These are phyloP conservation scores for Lycophotia porphyrea DNA, from an alignment of 2,888 invertebrate genomes.

Conservation along the genomic window DNA sequence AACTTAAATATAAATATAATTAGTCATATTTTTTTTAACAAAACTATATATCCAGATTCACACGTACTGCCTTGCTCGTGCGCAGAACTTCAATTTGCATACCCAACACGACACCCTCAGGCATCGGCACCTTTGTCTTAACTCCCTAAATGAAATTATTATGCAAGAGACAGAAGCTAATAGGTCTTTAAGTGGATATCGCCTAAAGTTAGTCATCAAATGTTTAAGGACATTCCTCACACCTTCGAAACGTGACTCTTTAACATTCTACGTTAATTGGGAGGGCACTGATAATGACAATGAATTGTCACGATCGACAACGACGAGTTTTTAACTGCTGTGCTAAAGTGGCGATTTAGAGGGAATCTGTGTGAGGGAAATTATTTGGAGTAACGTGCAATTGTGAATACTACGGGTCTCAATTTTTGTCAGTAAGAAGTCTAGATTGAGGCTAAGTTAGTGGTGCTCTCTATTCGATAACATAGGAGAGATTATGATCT, in stretches of 20 bases:
- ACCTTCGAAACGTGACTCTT: slow-evolving; percentile 56
- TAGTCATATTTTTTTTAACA: not conserved
- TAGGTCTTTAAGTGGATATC: slow-evolving; percentile 67
- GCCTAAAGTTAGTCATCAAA: slow-evolving; percentile 58
- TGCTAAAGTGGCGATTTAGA: not conserved
- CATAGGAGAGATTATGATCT: not conserved
- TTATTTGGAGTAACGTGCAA: not conserved
- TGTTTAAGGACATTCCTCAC: slow-evolving; percentile 62
- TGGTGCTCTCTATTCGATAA: not conserved
- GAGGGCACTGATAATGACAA: slow-evolving; percentile 25
- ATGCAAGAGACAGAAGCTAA: slow-evolving; percentile 62
- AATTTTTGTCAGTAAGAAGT: not conserved
- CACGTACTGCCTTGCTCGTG: slow-evolving; percentile 11
- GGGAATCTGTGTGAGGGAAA: not conserved
- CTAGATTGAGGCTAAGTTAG: too few species aligned
- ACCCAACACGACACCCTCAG: slow-evolving; percentile 52
- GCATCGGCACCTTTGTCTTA: slow-evolving; percentile 73
- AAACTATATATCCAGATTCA: slow-evolving; percentile 22
- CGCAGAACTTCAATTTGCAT: slow-evolving; percentile 40
- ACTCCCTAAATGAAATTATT: slow-evolving; percentile 72
- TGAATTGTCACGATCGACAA: slow-evolving; percentile 44
- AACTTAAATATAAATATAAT: not conserved
- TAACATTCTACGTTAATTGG: slow-evolving; percentile 59
- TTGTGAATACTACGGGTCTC: not conserved
- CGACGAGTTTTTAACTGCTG: slow-evolving; percentile 5